Evolutionary conservation across 2,797 vertebrate species (phyloP), one percentile per base, ranked within the genome.

Genomic region (Ctenopoma multispine): DNA sequence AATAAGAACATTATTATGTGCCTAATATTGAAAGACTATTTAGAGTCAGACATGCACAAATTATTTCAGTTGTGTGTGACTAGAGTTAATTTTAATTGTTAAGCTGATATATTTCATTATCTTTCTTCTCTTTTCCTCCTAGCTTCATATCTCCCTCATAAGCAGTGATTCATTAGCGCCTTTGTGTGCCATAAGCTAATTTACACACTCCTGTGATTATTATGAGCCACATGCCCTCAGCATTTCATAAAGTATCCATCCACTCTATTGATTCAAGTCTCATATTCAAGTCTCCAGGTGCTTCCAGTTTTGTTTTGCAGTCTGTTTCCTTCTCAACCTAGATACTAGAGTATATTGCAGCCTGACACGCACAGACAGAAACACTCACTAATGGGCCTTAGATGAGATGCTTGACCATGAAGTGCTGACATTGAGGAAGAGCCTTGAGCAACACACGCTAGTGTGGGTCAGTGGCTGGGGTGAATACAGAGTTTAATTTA

Each of bases 191-290:
- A 79, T 76, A 50, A 88, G 79, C 77, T 83, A 79, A 88, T 89
- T 87, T 79, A 83, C 67, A 68, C 81, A 87, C 77, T 81, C 55
- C 59, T 75, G 55, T 83, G 77, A 85, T 88, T 81, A 87, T 90
- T 75, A 85, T 51, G 75, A 75, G 81, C 66, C 7, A 27, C 34
- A 31, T 13, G 57, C 70, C 59, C 71, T 62, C 60, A 68, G 79
- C 34, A 41, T 72, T 73, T 90, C 81, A 86, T 80, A 82, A 86
- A 86, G 83, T 70, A 75, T 79, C 72, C 57, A 75, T 79, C 69
- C 34, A 63, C 64, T 79, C 62, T 78, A 89, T 86, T 84, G 85
- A 87, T 88, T 83, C 51, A 56, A 72, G 66, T 78, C 71, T 79
- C 18, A 23, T 63, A 47, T 60, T 82, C 20, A 51, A 63, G 56